A percentile compares a stretch with the other conserved stretches of the same genome.
phyloP scores from a whole-genome alignment of 2,888 invertebrate genomes.

The Corbicula japonica region DNA sequence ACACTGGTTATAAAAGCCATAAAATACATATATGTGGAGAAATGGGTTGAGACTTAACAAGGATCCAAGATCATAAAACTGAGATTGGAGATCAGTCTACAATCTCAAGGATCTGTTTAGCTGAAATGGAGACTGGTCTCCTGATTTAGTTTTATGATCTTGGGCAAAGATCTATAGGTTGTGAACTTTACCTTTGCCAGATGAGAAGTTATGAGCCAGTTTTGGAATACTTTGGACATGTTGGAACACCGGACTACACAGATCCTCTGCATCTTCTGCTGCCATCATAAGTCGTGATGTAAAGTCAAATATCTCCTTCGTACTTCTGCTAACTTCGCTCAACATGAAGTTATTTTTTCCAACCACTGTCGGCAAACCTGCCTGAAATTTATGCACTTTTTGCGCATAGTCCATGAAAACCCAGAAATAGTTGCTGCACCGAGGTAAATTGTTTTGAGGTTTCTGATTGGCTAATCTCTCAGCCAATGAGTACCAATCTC shows the following conservation, averaged over 20 bases:
- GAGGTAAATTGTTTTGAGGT: conserved; percentile 31
- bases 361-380: conserved; percentile 77
- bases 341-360: conserved; percentile 82
- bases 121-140: no score
- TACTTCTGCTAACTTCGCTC: conserved; percentile 78
- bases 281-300: conserved; percentile 77
- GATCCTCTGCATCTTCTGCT: conserved; percentile 51
- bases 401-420: conserved; percentile 82
- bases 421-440: conserved; percentile 77
- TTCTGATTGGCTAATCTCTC: conserved; percentile 69
- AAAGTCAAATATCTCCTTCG: conserved; percentile 80
- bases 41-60: no score
- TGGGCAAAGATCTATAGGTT: no score
- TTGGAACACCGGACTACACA: conserved; percentile 42
- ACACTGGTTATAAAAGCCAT: no score
- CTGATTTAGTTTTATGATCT: no score
- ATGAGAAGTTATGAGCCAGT: conserved; percentile 74
- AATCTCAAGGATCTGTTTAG: no score
- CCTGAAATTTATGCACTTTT: conserved; percentile 81
- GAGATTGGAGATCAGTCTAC: no score
- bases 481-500: conserved; percentile 78
- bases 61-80: no score
- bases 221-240: conserved; percentile 61
- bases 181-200: conserved; percentile 64
- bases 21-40: no score